These are phyloP conservation scores for Gonocerus acuteangulatus DNA, from an alignment of 2,888 invertebrate species.

Conservation along the genomic window DNA sequence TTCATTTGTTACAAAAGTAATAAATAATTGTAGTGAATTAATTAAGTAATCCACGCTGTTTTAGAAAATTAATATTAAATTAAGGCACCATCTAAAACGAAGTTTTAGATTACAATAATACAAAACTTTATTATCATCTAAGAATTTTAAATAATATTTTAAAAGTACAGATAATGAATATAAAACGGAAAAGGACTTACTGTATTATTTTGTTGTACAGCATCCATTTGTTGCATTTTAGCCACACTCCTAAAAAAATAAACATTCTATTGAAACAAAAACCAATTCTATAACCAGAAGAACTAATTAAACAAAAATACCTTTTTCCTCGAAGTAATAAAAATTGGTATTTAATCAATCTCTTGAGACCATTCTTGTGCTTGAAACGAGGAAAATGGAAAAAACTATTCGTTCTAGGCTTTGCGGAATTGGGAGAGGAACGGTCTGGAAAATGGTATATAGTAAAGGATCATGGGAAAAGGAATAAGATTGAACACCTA, in stretches of 20 bases:
- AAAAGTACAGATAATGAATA: too few species aligned
- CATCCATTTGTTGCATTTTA: slow-evolving; percentile 56
- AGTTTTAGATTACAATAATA: too few species aligned
- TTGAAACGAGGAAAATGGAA: slow-evolving; percentile 24
- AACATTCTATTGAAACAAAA: slow-evolving; percentile 1
- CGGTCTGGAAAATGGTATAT: slow-evolving; percentile 8
- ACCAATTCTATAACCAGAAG: neutral
- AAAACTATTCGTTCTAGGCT: slow-evolving; percentile 12
- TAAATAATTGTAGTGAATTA: too few species aligned
- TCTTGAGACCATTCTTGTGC: slow-evolving; percentile 31
- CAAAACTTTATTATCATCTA: too few species aligned
- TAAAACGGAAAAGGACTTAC: too few species aligned
- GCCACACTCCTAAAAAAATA: slow-evolving; percentile 45
- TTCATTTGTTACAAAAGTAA: too few species aligned
- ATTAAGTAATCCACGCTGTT: too few species aligned
- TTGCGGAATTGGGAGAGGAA: slow-evolving; percentile 20
- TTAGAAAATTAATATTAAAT: too few species aligned
- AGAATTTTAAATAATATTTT: too few species aligned
- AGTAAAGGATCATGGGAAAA: neutral
- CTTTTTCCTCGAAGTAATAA: slow-evolving; percentile 30
- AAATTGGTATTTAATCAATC: slow-evolving; percentile 31
- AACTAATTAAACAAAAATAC: slow-evolving; percentile 15
- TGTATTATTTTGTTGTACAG: slow-evolving; percentile 51
- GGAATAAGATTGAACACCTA: neutral
- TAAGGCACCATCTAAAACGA: too few species aligned